These are phyloP conservation scores for Amphiduros pacificus DNA, from an alignment of 2,888 invertebrate genomes.

Conservation along the genomic window DNA sequence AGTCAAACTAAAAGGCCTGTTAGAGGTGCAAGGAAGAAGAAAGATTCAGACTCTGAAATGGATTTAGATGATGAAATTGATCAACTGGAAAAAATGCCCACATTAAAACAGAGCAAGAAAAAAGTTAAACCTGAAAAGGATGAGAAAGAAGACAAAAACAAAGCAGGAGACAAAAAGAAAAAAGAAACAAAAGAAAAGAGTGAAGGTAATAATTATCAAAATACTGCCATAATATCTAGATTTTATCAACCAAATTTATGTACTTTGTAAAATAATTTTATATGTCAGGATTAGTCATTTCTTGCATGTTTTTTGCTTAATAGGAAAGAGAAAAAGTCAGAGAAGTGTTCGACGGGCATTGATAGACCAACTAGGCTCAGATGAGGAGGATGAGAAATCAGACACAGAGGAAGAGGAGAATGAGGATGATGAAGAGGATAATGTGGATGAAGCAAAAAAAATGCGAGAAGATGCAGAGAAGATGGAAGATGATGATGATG, in stretches of 20 bases:
- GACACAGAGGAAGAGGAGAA: conserved; percentile 19
- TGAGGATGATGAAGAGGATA: conserved; percentile 15
- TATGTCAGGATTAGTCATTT: too few species aligned
- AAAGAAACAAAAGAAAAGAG: conserved; percentile 12
- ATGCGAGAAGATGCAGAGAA: conserved; percentile 1
- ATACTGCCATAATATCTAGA: too few species aligned
- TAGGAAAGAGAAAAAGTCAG: too few species aligned
- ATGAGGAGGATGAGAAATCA: not conserved
- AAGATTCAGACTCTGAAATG: conserved; percentile 14
- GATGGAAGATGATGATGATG: conserved; percentile 11
- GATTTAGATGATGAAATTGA: conserved; percentile 17
- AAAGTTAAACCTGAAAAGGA: conserved; percentile 21
- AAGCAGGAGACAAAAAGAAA: conserved; percentile 3
- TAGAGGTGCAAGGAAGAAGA: not conserved
- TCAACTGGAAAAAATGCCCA: conserved; percentile 25
- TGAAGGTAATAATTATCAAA: not conserved
- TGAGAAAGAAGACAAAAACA: conserved; percentile 17
- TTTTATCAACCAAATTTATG: too few species aligned
- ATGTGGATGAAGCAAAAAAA: not conserved
- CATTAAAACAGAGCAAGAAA: conserved; percentile 39
- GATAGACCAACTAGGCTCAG: too few species aligned
- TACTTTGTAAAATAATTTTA: too few species aligned
- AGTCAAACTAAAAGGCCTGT: not conserved
- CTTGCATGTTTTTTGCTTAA: too few species aligned
- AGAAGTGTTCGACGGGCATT: too few species aligned